Evolutionary conservation across 2,888 invertebrate genomes (phyloP).

Genomic region (Acanthococcus lagerstroemiae): DNA sequence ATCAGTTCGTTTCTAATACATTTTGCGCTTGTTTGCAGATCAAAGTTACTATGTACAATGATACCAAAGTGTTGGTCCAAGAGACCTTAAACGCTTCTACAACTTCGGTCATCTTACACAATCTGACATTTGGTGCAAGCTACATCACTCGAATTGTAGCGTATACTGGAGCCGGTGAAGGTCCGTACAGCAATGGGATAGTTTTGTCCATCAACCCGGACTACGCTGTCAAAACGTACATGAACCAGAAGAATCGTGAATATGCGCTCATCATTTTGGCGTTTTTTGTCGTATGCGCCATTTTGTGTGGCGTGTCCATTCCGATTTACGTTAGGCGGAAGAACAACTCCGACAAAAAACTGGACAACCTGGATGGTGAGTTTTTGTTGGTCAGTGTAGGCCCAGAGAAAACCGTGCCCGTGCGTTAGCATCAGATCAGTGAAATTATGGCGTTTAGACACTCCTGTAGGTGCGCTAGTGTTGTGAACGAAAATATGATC

Average conservation of each 20-base stretch:
- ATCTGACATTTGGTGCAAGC: conserved; percentile 69
- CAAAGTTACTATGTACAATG: conserved; percentile 51
- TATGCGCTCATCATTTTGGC: conserved; percentile 54
- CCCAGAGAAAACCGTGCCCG: background rate
- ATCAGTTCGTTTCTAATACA: no score
- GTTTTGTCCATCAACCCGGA: conserved; percentile 59
- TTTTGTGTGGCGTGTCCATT: conserved; percentile 41
- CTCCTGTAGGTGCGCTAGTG: no score
- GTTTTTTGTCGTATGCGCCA: conserved; percentile 13
- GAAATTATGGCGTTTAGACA: no score
- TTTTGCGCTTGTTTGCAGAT: conserved; percentile 47
- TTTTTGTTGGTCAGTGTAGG: background rate
- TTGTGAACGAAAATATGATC: no score
- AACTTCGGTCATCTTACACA: conserved; percentile 75
- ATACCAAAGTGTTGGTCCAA: conserved; percentile 59
- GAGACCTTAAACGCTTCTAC: conserved; percentile 81
- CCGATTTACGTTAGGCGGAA: conserved; percentile 49
- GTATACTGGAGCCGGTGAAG: conserved; percentile 74
- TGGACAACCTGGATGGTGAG: conserved; percentile 53
- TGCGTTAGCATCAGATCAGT: no score
- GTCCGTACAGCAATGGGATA: conserved; percentile 70
- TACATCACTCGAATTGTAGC: conserved; percentile 87
- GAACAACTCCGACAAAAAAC: conserved; percentile 50
- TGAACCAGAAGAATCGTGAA: conserved; percentile 43
- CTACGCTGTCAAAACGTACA: conserved; percentile 42